A percentile compares a stretch with the other conserved stretches of the same genome.
Evolutionary conservation across 92 coral and sea anemone genomes (phyloP).

Genomic region (Actinostola sp.): DNA sequence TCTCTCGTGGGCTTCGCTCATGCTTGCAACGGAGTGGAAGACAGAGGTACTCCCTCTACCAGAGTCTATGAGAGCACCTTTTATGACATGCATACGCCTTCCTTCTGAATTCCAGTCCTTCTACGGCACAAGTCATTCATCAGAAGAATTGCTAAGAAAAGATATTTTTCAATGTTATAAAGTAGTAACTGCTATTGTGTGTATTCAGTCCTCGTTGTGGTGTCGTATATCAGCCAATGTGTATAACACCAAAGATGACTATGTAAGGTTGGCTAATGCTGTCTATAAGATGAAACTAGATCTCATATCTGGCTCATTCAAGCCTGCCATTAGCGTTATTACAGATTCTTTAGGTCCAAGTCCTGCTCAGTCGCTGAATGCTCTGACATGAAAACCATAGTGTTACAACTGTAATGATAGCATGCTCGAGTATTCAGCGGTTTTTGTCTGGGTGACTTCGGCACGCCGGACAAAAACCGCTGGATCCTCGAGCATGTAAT

Average conservation of each 20-base stretch:
- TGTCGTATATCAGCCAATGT: conserved; percentile 77
- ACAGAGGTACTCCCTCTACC: conserved; percentile 79
- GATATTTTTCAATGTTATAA: conserved; percentile 55
- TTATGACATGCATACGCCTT: conserved; percentile 70
- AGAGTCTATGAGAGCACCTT: conserved; percentile 85
- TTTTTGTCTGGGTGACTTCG: no score
- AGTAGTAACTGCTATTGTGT: conserved; percentile 41
- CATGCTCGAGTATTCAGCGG: no score
- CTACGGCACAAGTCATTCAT: conserved; percentile 63
- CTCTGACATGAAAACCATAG: no score
- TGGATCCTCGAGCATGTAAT: no score
- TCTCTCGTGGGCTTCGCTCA: conserved; percentile 71
- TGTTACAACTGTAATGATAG: no score
- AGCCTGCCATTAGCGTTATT: no score
- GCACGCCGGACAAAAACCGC: no score
- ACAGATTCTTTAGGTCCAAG: no score
- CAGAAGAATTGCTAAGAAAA: conserved; percentile 21
- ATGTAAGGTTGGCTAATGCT: conserved; percentile 57
- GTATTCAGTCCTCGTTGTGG: conserved; percentile 85
- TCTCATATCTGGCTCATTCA: neutral
- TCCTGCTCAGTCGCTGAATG: no score
- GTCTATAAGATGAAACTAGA: conserved; percentile 47
- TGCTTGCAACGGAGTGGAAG: conserved; percentile 72
- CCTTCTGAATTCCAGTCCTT: conserved; percentile 55
- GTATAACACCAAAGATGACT: conserved; percentile 71